These are phyloP conservation scores for Tachina lurida DNA, from an alignment of 2,888 invertebrate species.

Conservation along the genomic window DNA sequence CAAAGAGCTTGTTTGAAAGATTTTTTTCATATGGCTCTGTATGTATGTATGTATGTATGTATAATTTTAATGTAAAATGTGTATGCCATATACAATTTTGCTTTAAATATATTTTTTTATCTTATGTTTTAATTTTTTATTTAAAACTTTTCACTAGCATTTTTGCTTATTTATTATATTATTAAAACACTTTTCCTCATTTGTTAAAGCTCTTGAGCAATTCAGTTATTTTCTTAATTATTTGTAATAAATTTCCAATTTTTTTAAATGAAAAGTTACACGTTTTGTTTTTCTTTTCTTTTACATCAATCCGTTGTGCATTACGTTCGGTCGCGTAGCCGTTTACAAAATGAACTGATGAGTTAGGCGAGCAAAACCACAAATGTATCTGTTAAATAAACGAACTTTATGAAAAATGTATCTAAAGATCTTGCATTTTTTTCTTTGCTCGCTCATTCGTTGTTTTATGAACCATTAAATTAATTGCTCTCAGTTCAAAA, in stretches of 20 bases:
- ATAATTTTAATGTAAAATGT: conserved; percentile 57
- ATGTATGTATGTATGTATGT: neutral
- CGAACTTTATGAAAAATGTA: conserved; percentile 49
- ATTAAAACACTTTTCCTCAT: conserved; percentile 14
- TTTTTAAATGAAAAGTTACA: conserved; percentile 45
- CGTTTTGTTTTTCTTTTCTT: conserved; percentile 43
- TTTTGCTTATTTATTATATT: conserved; percentile 30
- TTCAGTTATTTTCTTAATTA: conserved; percentile 28
- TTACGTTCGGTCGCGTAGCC: conserved; percentile 63
- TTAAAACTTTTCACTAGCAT: conserved; percentile 15
- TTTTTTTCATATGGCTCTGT: conserved; percentile 50
- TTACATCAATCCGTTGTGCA: conserved; percentile 54
- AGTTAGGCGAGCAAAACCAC: conserved; percentile 47
- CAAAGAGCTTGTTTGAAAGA: conserved; percentile 62
- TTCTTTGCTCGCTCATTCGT: conserved; percentile 22
- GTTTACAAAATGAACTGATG: conserved; percentile 71
- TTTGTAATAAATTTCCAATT: conserved; percentile 13
- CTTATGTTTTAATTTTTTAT: conserved; percentile 24
- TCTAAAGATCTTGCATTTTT: conserved; percentile 65
- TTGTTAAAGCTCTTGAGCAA: neutral
- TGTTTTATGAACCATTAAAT: neutral
- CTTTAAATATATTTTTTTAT: conserved; percentile 26
- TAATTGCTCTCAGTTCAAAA: neutral
- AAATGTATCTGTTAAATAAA: conserved; percentile 56
- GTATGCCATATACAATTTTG: conserved; percentile 51